Base-by-base conservation (phyloP, 64 coral and sea anemone genomes). In the Montipora cactus region DNA sequence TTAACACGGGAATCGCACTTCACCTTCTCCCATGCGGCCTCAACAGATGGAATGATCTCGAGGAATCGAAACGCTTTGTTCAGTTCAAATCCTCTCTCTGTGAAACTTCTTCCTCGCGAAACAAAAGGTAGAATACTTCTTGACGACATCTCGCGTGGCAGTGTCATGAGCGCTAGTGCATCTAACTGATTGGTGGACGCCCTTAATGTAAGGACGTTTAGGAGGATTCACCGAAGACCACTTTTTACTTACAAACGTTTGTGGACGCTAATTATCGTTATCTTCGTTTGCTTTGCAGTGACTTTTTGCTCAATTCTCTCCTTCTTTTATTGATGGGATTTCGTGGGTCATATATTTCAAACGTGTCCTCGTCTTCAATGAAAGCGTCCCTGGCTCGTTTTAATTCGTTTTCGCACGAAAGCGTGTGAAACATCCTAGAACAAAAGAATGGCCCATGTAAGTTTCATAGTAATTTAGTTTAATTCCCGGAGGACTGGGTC, bases 291-390 rank as follows among this genome's bases (percentile, higher is more conserved):
- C 79, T 92, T 81, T 88, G 94, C 83, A 91, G 94, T 57, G 92
- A 77, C 47, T 94, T 67, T 90, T 99, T 96, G 69, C 97, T 96
- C n/a, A 84, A 95, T 79, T 99, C 97, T 16, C 97, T 68, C 45
- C 97, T 71, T 68, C 97, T 82, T 79, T 99, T 99, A 52, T 96
- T 99, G 75, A 99, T 99, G 13, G 97, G 97, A 44, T 99, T 99
- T 47, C 97, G 88, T 49, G 97, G 97, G 49, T 99, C 97, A 79
- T 96, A 99, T 78, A 99, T 99, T 71, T 96, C 97, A 79, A 87
- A 99, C 1, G 95, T 99, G 19, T 99, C 97, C 67, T 94, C 95
- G 58, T 99, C 89, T 86, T 94, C 88, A 46, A 99, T 73, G 57
- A 80, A 96, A 45, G 92, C 97, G 82, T 99, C 97, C 73, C 91